Evolutionary conservation across 2,888 invertebrate genomes (phyloP).

Genomic region (Drosophila formosana): DNA sequence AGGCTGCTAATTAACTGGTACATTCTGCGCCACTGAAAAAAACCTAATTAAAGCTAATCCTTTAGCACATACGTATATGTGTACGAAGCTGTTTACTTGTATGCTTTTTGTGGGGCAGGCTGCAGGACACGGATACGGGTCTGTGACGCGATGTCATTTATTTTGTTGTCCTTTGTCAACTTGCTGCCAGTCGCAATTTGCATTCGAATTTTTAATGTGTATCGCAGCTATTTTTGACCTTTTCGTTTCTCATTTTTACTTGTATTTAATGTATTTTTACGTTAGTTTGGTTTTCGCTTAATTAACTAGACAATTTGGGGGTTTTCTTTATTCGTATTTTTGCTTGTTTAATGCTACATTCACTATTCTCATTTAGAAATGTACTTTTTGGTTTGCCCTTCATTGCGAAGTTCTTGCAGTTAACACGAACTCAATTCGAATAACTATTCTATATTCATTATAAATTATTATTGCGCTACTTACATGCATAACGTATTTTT

Average conservation of each 20-base stretch:
- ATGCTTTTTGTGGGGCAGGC: slow-evolving; percentile 6
- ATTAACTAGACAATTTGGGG: slow-evolving; percentile 28
- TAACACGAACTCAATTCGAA: slow-evolving; percentile 46
- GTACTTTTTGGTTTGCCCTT: slow-evolving; percentile 51
- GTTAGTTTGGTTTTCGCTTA: slow-evolving; percentile 47
- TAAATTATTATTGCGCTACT: slow-evolving; percentile 49
- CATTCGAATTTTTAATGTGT: slow-evolving; percentile 62
- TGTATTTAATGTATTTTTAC: slow-evolving; percentile 28
- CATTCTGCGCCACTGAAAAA: slow-evolving; percentile 19
- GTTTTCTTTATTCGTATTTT: slow-evolving; percentile 11
- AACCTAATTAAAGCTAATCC: slow-evolving; percentile 67
- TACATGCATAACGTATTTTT: slow-evolving; percentile 45
- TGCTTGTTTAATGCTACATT: slow-evolving; percentile 46
- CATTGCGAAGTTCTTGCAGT: slow-evolving; percentile 46
- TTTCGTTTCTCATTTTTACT: slow-evolving; percentile 60
- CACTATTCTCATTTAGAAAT: slow-evolving; percentile 67
- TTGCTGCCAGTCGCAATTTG: slow-evolving; percentile 50
- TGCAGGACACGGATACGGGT: slow-evolving; percentile 7
- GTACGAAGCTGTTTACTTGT: slow-evolving; percentile 6
- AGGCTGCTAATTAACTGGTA: slow-evolving; percentile 57
- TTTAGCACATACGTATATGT: slow-evolving; percentile 40
- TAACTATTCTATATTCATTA: slow-evolving; percentile 44
- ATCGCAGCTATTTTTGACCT: slow-evolving; percentile 80
- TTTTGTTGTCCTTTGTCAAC: slow-evolving; percentile 38
- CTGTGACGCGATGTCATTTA: slow-evolving; percentile 45